These are phyloP conservation scores for Rissa tridactyla DNA, from an alignment of 2,113 vertebrate species.

Conservation along the genomic window DNA sequence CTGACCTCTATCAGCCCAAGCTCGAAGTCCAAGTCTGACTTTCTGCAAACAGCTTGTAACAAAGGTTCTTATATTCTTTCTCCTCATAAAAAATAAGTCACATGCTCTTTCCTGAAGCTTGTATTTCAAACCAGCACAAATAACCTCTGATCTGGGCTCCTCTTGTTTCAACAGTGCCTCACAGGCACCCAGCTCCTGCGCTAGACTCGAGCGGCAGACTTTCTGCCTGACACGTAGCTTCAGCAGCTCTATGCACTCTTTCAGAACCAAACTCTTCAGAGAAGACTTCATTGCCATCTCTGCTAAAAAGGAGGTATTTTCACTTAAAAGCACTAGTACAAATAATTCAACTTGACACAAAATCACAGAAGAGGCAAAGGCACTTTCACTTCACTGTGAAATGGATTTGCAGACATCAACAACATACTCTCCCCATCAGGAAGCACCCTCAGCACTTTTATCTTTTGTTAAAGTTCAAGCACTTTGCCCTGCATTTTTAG, in stretches of 20 bases:
- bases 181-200: not conserved
- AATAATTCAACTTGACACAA: not conserved
- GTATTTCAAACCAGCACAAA: conserved; percentile 1
- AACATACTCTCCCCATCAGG: not conserved
- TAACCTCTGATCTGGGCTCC: not conserved
- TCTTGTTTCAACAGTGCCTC: not conserved
- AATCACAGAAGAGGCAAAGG: not conserved
- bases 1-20: not conserved
- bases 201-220: not conserved
- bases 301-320: not conserved
- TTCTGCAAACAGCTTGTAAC: not conserved
- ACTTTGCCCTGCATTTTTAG: not conserved
- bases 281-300: not conserved
- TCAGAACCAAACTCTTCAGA: not conserved
- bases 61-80: not conserved
- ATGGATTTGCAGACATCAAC: not conserved
- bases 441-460: not conserved
- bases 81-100: not conserved
- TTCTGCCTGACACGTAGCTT: not conserved
- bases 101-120: not conserved
- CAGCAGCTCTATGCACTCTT: not conserved
- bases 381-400: not conserved
- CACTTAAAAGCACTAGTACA: not conserved
- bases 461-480: not conserved
- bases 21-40: not conserved